Conservation (phyloP, 2,888 invertebrate species). For the Pseudolycoriella hygida region DNA sequence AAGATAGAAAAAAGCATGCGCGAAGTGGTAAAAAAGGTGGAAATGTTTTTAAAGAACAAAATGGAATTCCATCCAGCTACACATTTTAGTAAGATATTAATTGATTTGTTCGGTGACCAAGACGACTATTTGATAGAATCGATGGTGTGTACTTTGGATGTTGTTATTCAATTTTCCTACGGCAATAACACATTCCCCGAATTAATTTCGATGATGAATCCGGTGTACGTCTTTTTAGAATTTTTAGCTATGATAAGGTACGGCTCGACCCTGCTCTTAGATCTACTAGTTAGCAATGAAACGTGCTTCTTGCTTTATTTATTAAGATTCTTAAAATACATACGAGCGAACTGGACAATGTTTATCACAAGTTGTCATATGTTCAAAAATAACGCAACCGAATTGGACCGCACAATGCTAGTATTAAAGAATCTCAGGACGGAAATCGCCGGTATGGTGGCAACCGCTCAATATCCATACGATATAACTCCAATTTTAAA, state of each 20-base stretch:
- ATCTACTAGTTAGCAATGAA: constrained; percentile 76
- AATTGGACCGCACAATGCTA: constrained; percentile 66
- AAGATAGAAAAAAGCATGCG: constrained; percentile 71
- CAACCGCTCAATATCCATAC: constrained; percentile 71
- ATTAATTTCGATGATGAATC: constrained; percentile 65
- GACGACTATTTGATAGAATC: constrained; percentile 82
- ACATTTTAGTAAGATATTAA: constrained; percentile 71
- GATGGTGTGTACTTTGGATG: constrained; percentile 81
- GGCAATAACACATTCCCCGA: constrained; percentile 52
- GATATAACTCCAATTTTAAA: constrained; percentile 80
- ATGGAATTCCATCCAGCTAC: constrained; percentile 77
- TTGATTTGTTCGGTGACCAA: constrained; percentile 76
- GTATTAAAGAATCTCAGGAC: constrained; percentile 61
- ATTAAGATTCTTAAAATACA: constrained; percentile 67
- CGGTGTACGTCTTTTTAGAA: constrained; percentile 71
- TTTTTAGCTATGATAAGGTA: constrained; percentile 69
- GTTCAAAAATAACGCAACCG: constrained; percentile 26
- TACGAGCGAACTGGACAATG: constrained; percentile 65
- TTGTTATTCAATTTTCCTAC: constrained; percentile 69
- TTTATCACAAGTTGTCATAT: constrained; percentile 52
- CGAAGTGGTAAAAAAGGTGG: constrained; percentile 65
- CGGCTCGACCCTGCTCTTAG: constrained; percentile 62
- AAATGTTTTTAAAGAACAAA: constrained; percentile 61
- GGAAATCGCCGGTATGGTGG: constrained; percentile 66
- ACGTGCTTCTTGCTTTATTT: constrained; percentile 78